Evolutionary conservation across 2,797 vertebrate genomes (phyloP), one percentile per base, ranked within the genome.

Genomic region (Limosa lapponica): DNA sequence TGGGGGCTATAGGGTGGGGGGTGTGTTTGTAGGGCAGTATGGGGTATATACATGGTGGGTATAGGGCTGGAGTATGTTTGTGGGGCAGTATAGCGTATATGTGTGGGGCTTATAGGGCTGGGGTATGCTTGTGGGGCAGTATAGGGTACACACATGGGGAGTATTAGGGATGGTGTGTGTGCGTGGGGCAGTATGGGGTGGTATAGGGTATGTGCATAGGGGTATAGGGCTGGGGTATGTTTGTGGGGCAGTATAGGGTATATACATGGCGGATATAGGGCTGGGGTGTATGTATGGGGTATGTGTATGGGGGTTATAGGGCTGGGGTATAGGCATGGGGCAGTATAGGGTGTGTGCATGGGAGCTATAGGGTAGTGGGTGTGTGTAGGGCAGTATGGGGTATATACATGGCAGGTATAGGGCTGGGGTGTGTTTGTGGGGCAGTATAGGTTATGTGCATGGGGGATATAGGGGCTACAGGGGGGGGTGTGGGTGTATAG

Each of bases 281-380:
- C 43, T 43, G 43, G 17, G 43, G 43, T 44, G 10, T 44, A 18
- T 19, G 4, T 44, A 17, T 44, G 44, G 44, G 44, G 41, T 41
- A 41, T 41, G 16, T 41, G 16, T 16, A 46, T 46, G 44, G 20
- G 4, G 5, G 44, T 10, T 22, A 46, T 46, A 46, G 44, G 44
- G 44, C 44, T 46, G 44, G 44, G 65, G 8, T 17, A 0, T 4
- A 13, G 5, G 23, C 6, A 2, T 19, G 24, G 24, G 20, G 30
- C 16, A 2, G 34, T 17, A 6, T 14, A 6, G 30, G 48, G 8
- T 10, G 1, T 4, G 10, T 12, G 10, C 14, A 13, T 18, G 3
- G 25, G 2, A 8, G 16, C 14, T 18, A 2, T 34, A 10, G 36
- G 82, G 6, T 11, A 3, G 10, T 28, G 23, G 15, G 2, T 4